These are phyloP conservation scores for Oreocharis arfaki DNA, from an alignment of 2,113 vertebrate species.

Conservation along the genomic window DNA sequence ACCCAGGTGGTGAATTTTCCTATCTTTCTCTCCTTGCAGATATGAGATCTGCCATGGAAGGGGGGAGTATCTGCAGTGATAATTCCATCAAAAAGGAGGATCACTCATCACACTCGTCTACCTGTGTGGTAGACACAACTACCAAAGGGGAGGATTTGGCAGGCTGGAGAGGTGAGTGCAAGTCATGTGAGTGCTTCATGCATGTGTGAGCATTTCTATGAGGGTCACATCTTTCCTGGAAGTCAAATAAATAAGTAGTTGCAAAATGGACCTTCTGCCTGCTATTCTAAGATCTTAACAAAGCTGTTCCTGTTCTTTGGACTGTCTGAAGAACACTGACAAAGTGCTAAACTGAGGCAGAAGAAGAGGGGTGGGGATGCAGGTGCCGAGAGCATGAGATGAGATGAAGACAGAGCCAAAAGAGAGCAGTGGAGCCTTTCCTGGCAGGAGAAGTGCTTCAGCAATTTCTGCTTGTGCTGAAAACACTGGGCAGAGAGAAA, in stretches of 20 bases:
- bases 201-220: neutral
- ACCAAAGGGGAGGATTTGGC: conserved; percentile 76
- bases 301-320: neutral
- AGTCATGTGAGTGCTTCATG: neutral
- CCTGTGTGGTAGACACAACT: conserved; percentile 89
- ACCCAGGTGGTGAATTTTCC: neutral
- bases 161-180: conserved; percentile 74
- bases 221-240: neutral
- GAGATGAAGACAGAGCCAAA: neutral
- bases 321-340: neutral
- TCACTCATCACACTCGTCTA: conserved; percentile 82
- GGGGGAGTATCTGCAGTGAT: conserved; percentile 74
- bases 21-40: conserved; percentile 65
- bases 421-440: neutral
- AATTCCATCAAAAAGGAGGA: conserved; percentile 73
- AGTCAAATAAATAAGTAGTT: neutral
- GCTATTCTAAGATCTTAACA: neutral
- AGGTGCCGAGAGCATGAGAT: neutral
- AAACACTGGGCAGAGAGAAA: neutral
- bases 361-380: neutral
- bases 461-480: neutral
- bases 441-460: neutral
- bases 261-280: neutral
- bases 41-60: conserved; percentile 62
- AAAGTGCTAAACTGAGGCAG: neutral